These are phyloP conservation scores for Clarias magur DNA, from an alignment of 2,113 vertebrate species.

Conservation along the genomic window DNA sequence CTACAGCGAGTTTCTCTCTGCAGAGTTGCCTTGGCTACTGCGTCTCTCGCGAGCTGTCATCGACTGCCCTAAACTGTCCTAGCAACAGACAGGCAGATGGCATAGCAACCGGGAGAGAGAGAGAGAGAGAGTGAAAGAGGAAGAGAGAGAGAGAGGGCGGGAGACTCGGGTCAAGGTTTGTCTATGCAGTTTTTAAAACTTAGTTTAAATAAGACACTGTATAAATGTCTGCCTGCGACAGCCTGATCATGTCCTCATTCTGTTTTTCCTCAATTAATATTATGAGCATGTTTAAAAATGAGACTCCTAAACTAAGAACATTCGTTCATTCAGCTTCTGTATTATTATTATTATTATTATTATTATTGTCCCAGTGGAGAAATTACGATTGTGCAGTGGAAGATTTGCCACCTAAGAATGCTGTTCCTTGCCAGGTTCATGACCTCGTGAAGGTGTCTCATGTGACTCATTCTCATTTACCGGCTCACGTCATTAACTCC, in stretches of 20 bases:
- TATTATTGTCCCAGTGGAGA: not conserved
- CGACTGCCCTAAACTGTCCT: conserved; percentile 18
- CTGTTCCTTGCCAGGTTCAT: not conserved
- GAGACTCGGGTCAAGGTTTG: conserved; percentile 15
- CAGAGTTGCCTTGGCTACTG: conserved; percentile 46
- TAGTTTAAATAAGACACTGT: not conserved
- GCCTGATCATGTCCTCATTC: not conserved
- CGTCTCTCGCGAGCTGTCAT: conserved; percentile 21
- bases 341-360: too few species aligned
- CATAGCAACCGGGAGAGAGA: conserved; percentile 32
- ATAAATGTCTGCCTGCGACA: not conserved
- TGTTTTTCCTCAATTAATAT: conserved; percentile 4
- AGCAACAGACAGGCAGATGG: conserved; percentile 44
- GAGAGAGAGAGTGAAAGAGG: too few species aligned
- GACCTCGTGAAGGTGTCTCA: not conserved
- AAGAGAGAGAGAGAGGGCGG: not conserved
- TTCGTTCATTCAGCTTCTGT: not conserved
- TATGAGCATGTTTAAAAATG: not conserved
- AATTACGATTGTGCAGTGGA: not conserved
- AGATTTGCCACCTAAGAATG: too few species aligned
- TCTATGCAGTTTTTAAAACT: not conserved
- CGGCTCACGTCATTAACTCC: not conserved
- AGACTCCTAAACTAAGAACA: not conserved
- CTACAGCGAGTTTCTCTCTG: conserved; percentile 25
- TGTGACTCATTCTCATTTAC: not conserved